Base-by-base conservation (phyloP, 2,797 vertebrate species). In the Emys orbicularis region DNA sequence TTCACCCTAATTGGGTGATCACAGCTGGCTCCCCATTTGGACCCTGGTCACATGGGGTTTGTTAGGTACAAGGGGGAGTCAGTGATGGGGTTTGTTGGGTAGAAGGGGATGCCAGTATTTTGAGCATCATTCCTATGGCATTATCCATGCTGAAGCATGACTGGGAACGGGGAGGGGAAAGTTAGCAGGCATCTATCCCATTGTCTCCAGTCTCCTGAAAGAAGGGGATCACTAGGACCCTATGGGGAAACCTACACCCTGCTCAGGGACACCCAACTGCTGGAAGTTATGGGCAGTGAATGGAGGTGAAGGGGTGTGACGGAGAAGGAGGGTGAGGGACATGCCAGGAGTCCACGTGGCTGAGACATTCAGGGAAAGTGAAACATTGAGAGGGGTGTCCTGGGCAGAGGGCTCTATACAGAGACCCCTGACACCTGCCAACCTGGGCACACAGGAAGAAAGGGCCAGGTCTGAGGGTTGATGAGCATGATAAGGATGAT, bases 391-490 rank as follows among this genome's bases (percentile, higher is more conserved):
- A 29, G 34, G 54, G 54, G 44, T n/a, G 18, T 29, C 18, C 86
- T 2, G 3, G 41, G 57, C 59, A 91, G 88, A 19, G 76, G 87
- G 74, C 47, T 0, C 1, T 16, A 41, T 2, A 5, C 0, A 0
- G 7, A 53, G 47, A 16, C 15, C 23, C n/a, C 1, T 16, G 59
- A 79, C 57, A 31, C 7, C 59, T 34, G 6, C 12, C 29, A 29
- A 21, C 12, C n/a, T 68, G 79, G 41, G 47, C 34, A 59, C 79
- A 61, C 41, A 18, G n/a, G 79, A 52, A 84, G 76, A 54, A 21
- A 53, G 11, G 29, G 34, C 3, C 29, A n/a, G 54, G 5, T 37
- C 53, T 92, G 19, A 50, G 83, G 80, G 54, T 5, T 41, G 21
- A 44, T 44, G 10, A 21, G 68, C 68, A 25, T 37, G 65, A 8